Percentiles rank a stretch among this genome's conserved stretches.
phyloP scores from a whole-genome alignment of 2,113 vertebrate genomes.

The Microtus montanus region DNA sequence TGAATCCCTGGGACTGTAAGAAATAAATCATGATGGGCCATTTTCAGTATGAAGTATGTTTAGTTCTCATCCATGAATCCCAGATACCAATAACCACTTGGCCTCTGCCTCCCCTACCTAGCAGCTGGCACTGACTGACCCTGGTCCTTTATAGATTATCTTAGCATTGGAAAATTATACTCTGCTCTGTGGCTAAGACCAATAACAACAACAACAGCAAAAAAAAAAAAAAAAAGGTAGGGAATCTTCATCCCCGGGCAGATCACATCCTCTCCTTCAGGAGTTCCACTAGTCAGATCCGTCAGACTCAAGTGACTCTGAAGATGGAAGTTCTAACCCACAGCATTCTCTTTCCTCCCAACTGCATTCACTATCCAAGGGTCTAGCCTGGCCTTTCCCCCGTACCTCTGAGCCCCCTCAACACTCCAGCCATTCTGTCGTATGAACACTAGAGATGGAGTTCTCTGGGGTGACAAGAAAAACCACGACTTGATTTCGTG shows the following conservation, averaged over 20 bases:
- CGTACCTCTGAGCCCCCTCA: background rate
- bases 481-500: background rate
- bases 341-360: background rate
- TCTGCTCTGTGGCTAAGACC: background rate
- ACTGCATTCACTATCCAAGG: background rate
- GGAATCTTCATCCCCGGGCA: background rate
- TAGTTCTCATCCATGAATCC: background rate
- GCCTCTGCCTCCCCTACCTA: background rate
- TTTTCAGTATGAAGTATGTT: background rate
- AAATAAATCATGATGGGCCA: background rate
- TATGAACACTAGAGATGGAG: rapidly evolving
- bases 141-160: background rate
- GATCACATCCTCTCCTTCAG: background rate
- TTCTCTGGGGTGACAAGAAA: background rate
- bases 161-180: background rate
- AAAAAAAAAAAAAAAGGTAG: too few species aligned
- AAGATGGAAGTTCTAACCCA: background rate
- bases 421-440: too few species aligned
- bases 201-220: background rate
- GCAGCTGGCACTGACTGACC: background rate
- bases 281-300: background rate
- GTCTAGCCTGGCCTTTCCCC: background rate
- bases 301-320: background rate
- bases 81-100: background rate
- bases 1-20: background rate